Evolutionary conservation across 2,113 vertebrate genomes (phyloP), one percentile per base, ranked within the genome.

Genomic region (Eretmodus cyanostictus): DNA sequence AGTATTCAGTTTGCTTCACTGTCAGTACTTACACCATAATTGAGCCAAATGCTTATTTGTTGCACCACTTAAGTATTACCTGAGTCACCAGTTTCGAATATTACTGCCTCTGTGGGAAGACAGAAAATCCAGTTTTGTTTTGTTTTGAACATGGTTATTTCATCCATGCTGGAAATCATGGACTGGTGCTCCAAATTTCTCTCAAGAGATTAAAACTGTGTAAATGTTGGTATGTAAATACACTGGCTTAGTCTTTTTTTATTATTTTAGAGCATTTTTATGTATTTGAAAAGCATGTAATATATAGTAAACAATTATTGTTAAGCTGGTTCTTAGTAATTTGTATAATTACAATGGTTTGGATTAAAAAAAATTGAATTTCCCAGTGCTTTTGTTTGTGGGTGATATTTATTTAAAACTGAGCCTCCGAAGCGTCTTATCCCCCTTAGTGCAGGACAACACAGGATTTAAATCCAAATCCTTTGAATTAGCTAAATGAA

Each of bases 321-420:
- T 97, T 97, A 98, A 99, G 97, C 97, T 98, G 98, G 98, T 98
- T 98, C 98, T 98, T 98, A 97, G 97, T 97, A 83, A 95, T 98
- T 98, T 98, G 97, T 98, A 98, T 96, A 96, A 97, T 96, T 97
- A 96, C 95, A 96, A 95, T 92, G 90, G 90, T 95, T 96, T 93
- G 93, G 92, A 97, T 95, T 88, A 94, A 96, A 96, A 96, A 82
- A 59, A 92, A 89, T 38, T 79, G 76, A 53, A 59, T 92, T 91
- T 92, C 81, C 57, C 51, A 45, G 53, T 40, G 27, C 11, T 85
- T 40, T 34, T 27, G 9, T 51, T 78, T n/a, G 27, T 51, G 27
- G 24, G 51, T 61, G 9, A 40, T 83, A 79, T 78, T 78, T 78
- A 78, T 78, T 78, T 49, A 51, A 78, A 78, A 78, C 45, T 5